Evolutionary conservation across 2,113 vertebrate genomes (phyloP), one percentile per base, ranked within the genome.

Genomic region (Larimichthys crocea): DNA sequence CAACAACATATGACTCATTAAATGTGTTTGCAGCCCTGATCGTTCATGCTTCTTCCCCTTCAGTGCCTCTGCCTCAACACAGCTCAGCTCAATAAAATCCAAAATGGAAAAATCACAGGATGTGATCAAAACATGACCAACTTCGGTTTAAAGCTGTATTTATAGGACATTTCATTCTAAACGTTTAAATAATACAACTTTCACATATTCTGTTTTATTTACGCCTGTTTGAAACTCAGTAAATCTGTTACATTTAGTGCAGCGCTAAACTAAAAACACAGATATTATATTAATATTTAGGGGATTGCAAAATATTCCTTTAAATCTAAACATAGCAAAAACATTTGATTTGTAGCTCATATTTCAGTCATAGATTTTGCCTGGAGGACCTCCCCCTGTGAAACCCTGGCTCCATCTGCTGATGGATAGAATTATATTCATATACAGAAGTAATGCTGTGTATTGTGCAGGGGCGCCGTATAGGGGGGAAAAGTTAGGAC

Each of bases 11-110:
- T 70, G 72, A 24, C 61, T 83, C 76, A 62, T 86, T 86, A 71
- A 83, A 76, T 73, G 19, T 71, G 44, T 67, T 82, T 79, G 31
- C 69, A 70, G 74, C 52, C 24, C 72, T 80, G 11, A 83, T 24
- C n/a, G 19, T 73, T 75, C 46, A 29, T 79, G 35, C 35, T n/a
- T 24, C 79, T 79, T n/a, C 76, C 69, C 19, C 15, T 68, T 26
- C 20, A 12, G 11, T 31, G 24, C 62, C 0, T 69, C 40, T 12
- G n/a, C 19, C 53, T 59, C 68, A 35, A 7, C 31, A 35, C 31
- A 35, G 31, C 31, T 52, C 55, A 61, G n/a, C 69, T 59, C 59
- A n/a, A 4, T 59, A 17, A 61, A 61, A n/a, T 55, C 15, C 15
- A 63, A 64, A 5, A 67, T 49, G 6, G 19, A 40, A 52, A 40